These are phyloP conservation scores for Drosophila rhopaloa DNA, from an alignment of 1,140 invertebrate species.

Conservation along the genomic window DNA sequence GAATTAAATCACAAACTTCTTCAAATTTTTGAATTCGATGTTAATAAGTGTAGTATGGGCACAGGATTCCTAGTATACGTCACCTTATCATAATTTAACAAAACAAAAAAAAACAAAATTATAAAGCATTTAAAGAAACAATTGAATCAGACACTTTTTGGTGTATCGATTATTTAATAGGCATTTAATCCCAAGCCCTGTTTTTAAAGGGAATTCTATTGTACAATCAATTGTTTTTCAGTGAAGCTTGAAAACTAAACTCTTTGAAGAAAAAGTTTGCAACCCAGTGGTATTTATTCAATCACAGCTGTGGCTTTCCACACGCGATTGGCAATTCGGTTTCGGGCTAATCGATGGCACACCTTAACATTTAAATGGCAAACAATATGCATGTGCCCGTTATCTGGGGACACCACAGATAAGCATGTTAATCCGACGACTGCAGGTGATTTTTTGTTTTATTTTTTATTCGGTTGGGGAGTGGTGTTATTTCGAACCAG, in stretches of 20 bases:
- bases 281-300: background rate
- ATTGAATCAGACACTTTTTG: too few species aligned
- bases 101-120: too few species aligned
- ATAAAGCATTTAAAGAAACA: too few species aligned
- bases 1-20: too few species aligned
- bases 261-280: background rate
- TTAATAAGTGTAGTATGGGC: too few species aligned
- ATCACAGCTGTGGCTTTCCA: constrained; percentile 18
- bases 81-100: too few species aligned
- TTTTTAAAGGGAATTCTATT: background rate
- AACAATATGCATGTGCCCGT: constrained; percentile 13
- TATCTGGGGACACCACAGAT: constrained; percentile 32
- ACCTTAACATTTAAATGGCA: constrained; percentile 7
- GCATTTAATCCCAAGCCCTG: too few species aligned
- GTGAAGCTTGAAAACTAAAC: background rate
- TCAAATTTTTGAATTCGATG: too few species aligned
- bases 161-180: too few species aligned
- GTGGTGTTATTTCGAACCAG: constrained; percentile 16
- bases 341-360: constrained; percentile 27
- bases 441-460: constrained; percentile 34
- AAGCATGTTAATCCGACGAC: constrained; percentile 46
- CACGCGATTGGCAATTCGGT: background rate
- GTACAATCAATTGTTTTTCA: background rate
- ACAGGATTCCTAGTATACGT: too few species aligned
- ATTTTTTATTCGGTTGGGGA: constrained; percentile 1